Evolutionary conservation across 2,797 vertebrate species (phyloP), one percentile per base, ranked within the genome.

Genomic region (Leptoclinus maculatus): DNA sequence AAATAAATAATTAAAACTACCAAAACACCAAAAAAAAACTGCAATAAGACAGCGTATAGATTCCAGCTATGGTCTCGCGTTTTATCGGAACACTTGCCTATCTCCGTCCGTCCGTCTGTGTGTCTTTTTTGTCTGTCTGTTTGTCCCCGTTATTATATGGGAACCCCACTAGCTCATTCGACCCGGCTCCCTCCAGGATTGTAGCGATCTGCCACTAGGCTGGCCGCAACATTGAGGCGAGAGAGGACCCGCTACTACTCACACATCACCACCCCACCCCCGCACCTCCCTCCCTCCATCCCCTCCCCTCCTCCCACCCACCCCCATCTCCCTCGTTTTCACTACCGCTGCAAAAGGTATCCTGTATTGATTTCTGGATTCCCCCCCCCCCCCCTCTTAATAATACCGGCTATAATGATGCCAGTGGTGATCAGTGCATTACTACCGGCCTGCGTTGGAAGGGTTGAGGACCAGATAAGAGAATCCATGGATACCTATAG

Each of bases 221-320:
- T 94, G 95, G 89, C 95, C 93, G 95, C 94, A 95, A 95, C 95
- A 95, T 95, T 94, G 94, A 95, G 90, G 93, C 95, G 91, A 93
- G 91, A 93, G 92, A 92, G 90, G 87, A 94, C 85, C 93, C 92
- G 94, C 92, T 95, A 95, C 95, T 94, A 95, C 95, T 94, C 94
- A 92, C 95, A 94, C 95, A 95, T 92, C 92, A 89, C 88, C 91
- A 85, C 92, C 91, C 84, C 89, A 71, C 91, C 89, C 85, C 82
- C 89, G 68, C 87, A 62, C 71, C 85, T 68, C 71, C 80, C 70
- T 76, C 85, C 75, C 60, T 57, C 71, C 67, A 16, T 66, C 71
- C 53, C 56, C 68, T 80, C 84, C 71, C 71, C 71, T 19, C 36
- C 38, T 19, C 38, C 75, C 78, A 12, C 59, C 36, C 71, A 10